phyloP scores from a whole-genome alignment of 2,797 vertebrate species.

The Pterois miles region DNA sequence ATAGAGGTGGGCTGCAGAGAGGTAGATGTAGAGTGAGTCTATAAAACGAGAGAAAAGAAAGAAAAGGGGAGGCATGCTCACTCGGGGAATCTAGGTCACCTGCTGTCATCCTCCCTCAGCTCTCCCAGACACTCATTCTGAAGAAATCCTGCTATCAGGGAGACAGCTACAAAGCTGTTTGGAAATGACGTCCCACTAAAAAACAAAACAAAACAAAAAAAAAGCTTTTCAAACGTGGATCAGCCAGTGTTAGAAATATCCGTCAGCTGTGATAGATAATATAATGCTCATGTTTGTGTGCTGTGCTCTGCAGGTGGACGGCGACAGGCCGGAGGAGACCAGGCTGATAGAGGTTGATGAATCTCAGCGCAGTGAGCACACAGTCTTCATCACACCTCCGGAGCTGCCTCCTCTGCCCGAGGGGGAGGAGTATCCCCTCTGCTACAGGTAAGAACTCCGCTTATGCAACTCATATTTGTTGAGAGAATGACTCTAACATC shows the following conservation, averaged over 20 bases:
- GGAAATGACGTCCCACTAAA: neutral
- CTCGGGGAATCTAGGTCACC: conserved; percentile 52
- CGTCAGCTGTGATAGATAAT: conserved; percentile 16
- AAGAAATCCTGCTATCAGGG: neutral
- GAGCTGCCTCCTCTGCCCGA: conserved; percentile 92
- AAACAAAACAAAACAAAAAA: neutral
- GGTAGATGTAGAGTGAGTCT: neutral
- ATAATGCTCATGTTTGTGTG: conserved; percentile 1
- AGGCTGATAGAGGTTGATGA: conserved; percentile 95
- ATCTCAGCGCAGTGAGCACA: conserved; percentile 98
- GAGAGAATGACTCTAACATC: neutral
- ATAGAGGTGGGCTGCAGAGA: conserved; percentile 7
- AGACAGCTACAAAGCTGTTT: conserved; percentile 3
- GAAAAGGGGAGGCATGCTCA: neutral
- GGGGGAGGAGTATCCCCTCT: conserved; percentile 91
- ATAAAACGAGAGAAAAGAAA: neutral
- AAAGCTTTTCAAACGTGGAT: neutral
- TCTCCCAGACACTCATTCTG: neutral
- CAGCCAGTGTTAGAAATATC: neutral
- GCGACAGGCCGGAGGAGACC: conserved; percentile 88
- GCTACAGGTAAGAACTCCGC: conserved; percentile 87
- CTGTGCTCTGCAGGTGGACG: conserved; percentile 86
- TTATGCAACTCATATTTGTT: neutral
- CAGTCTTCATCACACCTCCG: conserved; percentile 96
- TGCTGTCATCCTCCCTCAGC: conserved; percentile 43